A percentile compares a stretch with the other conserved stretches of the same genome.
Evolutionary conservation across 1,140 invertebrate species (phyloP).

Genomic region (Episyrphus balteatus): DNA sequence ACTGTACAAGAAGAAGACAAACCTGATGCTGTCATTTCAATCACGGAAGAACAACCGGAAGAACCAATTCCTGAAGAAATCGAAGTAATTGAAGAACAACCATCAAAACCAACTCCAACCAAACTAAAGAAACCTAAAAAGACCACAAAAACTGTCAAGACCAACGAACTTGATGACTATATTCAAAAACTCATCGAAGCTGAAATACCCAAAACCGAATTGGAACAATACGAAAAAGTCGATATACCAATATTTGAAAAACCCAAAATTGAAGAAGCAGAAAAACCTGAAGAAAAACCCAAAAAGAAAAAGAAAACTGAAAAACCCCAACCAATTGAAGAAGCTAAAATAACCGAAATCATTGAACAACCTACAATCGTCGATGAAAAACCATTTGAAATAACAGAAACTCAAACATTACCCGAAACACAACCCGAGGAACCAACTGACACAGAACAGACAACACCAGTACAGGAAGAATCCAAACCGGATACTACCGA

Average conservation of each 20-base stretch:
- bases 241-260: constrained; percentile 18
- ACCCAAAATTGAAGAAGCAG: constrained; percentile 10
- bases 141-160: constrained; percentile 22
- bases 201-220: constrained; percentile 27
- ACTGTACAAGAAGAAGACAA: constrained; percentile 35
- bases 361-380: neutral
- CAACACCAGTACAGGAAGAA: constrained; percentile 12
- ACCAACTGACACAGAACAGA: constrained; percentile 6
- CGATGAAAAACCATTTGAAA: neutral
- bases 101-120: constrained; percentile 2
- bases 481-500: constrained; percentile 12
- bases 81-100: constrained; percentile 17
- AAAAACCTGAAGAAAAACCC: constrained; percentile 1
- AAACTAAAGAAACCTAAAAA: constrained; percentile 30
- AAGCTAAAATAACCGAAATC: constrained; percentile 16
- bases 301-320: constrained; percentile 8
- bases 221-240: constrained; percentile 28
- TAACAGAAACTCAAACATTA: neutral
- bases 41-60: constrained; percentile 19
- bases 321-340: constrained; percentile 6
- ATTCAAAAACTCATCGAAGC: constrained; percentile 20
- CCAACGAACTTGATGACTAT: constrained; percentile 23
- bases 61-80: constrained; percentile 7
- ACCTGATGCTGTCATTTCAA: constrained; percentile 25
- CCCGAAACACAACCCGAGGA: neutral